Percentiles rank a stretch among this genome's conserved stretches.
These are phyloP conservation scores for Xiphophorus maculatus DNA, from an alignment of 2,113 vertebrate species.

Conservation along the genomic window DNA sequence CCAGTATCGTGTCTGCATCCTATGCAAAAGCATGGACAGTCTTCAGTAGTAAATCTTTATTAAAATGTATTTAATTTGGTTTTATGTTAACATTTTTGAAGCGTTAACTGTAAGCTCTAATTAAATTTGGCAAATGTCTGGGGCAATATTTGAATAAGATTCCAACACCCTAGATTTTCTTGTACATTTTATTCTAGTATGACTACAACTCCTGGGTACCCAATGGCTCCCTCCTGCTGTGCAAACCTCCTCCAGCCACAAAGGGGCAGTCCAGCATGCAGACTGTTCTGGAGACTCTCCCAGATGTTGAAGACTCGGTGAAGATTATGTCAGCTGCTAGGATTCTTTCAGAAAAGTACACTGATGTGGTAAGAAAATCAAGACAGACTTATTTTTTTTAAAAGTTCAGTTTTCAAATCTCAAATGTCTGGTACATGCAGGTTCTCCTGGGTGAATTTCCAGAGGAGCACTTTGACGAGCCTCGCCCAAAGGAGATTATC, in stretches of 20 bases:
- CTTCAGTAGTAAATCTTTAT: too few species aligned
- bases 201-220: conserved; percentile 56
- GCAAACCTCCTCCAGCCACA: conserved; percentile 49
- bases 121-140: neutral
- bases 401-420: too few species aligned
- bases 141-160: too few species aligned
- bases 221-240: conserved; percentile 50
- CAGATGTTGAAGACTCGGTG: conserved; percentile 30
- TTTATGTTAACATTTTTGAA: too few species aligned
- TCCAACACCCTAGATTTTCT: too few species aligned
- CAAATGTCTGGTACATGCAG: conserved; percentile 25
- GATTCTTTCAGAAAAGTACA: conserved; percentile 17
- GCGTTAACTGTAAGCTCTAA: too few species aligned
- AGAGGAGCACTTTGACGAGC: conserved; percentile 15
- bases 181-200: conserved; percentile 47
- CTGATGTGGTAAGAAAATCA: conserved; percentile 4
- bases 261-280: conserved; percentile 60
- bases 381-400: neutral
- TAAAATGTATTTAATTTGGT: too few species aligned
- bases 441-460: conserved; percentile 52
- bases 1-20: too few species aligned
- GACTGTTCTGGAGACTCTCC: conserved; percentile 54
- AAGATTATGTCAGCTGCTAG: neutral
- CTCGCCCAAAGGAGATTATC: conserved; percentile 28
- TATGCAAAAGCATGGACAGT: too few species aligned